Evolutionary conservation across 2,797 vertebrate genomes (phyloP), one percentile per base, ranked within the genome.

Genomic region (Onychomys arenicola): DNA sequence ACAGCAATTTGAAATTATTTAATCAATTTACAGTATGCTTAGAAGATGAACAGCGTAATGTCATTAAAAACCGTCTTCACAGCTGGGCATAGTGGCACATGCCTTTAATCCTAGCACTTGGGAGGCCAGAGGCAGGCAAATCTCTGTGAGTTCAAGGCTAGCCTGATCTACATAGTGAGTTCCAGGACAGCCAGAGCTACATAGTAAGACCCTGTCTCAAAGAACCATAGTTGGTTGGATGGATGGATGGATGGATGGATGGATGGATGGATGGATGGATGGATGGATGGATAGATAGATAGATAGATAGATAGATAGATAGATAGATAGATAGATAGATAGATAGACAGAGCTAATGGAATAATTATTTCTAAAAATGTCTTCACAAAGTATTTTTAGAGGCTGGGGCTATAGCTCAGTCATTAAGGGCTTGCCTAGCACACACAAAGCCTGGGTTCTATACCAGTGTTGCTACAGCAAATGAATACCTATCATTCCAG

Each of bases 21-120:
- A 34, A 91, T 95, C 95, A 57, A 86, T 82, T 93, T 57, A 84
- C n/a, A 29, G 11, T 87, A 91, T 84, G 27, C 9, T 95, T 34
- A 87, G 12, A 86, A 29, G 52, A 80, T 83, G 6, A 57, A 34
- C 40, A 87, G 7, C 13, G 88, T 59, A 29, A 73, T 17, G 2
- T 29, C 76, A 89, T 77, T 94, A 88, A 95, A 95, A 97, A 69
- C 1, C 80, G 13, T 94, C n/a, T 93, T 87, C 73, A 80, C 1
- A 84, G n/a, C 23, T 57, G 14, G 86, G 37, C 17, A 61, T 25
- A 34, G 55, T 65, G 82, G 82, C 11, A 2, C 40, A 83, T 1
- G 6, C 40, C 82, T 85, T 46, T 67, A 34, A 85, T 49, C 40
- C 43, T 32, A 67, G 82, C 43, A 49, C 83, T n/a, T 46, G 29